These are phyloP conservation scores for Nowickia ferox DNA, from an alignment of 2,888 invertebrate genomes.

Conservation along the genomic window DNA sequence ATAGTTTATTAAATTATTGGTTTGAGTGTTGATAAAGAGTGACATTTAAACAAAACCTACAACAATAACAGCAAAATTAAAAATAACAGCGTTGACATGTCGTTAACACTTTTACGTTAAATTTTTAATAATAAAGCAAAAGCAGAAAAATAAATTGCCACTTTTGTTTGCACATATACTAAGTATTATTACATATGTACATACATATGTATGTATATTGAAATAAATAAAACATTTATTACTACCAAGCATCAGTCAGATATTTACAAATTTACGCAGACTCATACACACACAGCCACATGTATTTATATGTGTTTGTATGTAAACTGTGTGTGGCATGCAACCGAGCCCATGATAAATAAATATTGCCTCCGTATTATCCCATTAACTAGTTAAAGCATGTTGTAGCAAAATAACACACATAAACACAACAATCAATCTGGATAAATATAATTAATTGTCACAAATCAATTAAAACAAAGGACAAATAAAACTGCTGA, in stretches of 20 bases:
- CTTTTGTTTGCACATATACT: slow-evolving; percentile 17
- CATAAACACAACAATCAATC: slow-evolving; percentile 58
- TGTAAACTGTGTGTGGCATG: neutral
- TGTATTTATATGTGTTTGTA: neutral
- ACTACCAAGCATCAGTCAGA: neutral
- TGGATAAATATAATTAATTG: slow-evolving; percentile 68
- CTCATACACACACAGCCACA: neutral
- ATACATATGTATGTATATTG: slow-evolving; percentile 13
- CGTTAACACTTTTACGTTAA: slow-evolving; percentile 64
- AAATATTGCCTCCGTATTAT: slow-evolving; percentile 30
- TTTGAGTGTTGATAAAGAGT: slow-evolving; percentile 47
- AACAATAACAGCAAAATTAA: slow-evolving; percentile 29
- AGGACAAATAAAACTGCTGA: slow-evolving; percentile 54
- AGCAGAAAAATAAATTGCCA: slow-evolving; percentile 15
- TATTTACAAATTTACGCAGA: neutral
- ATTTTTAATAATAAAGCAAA: slow-evolving; percentile 51
- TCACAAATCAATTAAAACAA: slow-evolving; percentile 60
- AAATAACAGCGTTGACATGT: slow-evolving; percentile 57
- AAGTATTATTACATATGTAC: neutral
- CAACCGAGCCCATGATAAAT: neutral
- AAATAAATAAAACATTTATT: slow-evolving; percentile 23
- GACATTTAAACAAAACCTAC: slow-evolving; percentile 19
- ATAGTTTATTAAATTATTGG: slow-evolving; percentile 64
- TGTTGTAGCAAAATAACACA: neutral
- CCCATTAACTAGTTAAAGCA: neutral